Conservation (phyloP, 1,140 invertebrate species). For the Drosophila rhopaloa region DNA sequence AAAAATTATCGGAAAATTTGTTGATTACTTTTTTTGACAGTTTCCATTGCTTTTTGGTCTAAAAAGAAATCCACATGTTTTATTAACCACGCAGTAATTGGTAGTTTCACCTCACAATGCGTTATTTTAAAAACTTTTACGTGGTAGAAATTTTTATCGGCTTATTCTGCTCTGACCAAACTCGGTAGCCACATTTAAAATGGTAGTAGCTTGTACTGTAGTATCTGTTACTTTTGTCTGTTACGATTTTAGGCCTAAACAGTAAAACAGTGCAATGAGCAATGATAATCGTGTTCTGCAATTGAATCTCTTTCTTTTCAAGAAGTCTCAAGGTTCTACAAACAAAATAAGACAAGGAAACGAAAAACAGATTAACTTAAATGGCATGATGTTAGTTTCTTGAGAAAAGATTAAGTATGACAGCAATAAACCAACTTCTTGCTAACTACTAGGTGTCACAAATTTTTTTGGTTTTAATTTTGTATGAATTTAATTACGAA, state of each 20-base stretch:
- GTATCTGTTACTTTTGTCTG: slow-evolving; percentile 5
- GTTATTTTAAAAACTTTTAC: slow-evolving; percentile 7
- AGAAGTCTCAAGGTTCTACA: no score
- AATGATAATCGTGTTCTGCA: not conserved
- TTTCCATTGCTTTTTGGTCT: no score
- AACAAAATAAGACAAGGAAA: no score
- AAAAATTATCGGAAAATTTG: no score
- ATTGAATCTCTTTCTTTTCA: no score
- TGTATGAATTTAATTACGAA: slow-evolving; percentile 14
- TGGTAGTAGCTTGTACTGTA: slow-evolving; percentile 17
- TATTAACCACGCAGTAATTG: not conserved
- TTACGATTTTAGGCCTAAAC: slow-evolving; percentile 3
- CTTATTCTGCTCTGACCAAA: not conserved
- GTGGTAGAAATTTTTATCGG: not conserved
- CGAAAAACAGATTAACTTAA: no score
- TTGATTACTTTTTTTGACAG: no score
- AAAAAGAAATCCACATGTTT: no score
- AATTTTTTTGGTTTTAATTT: not conserved
- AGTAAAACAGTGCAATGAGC: slow-evolving; percentile 28
- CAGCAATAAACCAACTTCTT: not conserved
- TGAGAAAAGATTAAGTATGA: not conserved
- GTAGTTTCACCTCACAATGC: not conserved
- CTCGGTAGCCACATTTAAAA: slow-evolving; percentile 5
- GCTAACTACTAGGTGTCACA: not conserved
- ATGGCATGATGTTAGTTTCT: no score